Evolutionary conservation across 2,888 invertebrate genomes (phyloP).

Genomic region (Drosophila subsilvestris): DNA sequence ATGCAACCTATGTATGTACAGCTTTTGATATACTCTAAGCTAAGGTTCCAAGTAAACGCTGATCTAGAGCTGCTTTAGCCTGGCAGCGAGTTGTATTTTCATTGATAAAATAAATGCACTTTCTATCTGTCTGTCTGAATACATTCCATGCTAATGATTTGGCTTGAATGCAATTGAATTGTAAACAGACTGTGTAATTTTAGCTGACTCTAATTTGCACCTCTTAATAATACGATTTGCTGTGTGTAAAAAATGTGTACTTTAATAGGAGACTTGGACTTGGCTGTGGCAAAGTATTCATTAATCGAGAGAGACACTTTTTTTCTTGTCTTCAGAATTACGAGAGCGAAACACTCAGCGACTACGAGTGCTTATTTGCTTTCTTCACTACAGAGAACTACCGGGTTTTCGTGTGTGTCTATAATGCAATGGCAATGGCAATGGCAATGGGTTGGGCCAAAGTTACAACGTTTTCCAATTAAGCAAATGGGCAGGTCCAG

Average conservation of each 20-base stretch:
- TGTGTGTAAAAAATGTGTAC: no score
- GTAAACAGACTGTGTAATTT: not conserved
- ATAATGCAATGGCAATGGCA: not conserved
- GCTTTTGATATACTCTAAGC: no score
- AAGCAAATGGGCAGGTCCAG: conserved; percentile 34
- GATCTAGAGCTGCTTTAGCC: no score
- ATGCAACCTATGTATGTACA: no score
- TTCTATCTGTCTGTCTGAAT: not conserved
- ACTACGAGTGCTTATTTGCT: conserved; percentile 8
- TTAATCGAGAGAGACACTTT: not conserved
- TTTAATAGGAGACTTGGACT: no score
- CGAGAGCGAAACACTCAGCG: not conserved
- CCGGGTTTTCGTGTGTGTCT: conserved; percentile 28
- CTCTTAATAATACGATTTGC: not conserved
- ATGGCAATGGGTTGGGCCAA: conserved; percentile 14
- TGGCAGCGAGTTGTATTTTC: no score
- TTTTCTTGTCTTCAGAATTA: not conserved
- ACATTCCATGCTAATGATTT: no score
- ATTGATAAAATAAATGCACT: no score
- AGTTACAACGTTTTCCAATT: conserved; percentile 55
- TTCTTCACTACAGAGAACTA: conserved; percentile 21
- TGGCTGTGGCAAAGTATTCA: not conserved
- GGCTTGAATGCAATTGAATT: not conserved
- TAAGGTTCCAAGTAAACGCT: no score
- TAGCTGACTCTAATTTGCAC: not conserved